Evolutionary conservation across 2,113 vertebrate genomes (phyloP), one percentile per base, ranked within the genome.

Genomic region (Falco punctatus): DNA sequence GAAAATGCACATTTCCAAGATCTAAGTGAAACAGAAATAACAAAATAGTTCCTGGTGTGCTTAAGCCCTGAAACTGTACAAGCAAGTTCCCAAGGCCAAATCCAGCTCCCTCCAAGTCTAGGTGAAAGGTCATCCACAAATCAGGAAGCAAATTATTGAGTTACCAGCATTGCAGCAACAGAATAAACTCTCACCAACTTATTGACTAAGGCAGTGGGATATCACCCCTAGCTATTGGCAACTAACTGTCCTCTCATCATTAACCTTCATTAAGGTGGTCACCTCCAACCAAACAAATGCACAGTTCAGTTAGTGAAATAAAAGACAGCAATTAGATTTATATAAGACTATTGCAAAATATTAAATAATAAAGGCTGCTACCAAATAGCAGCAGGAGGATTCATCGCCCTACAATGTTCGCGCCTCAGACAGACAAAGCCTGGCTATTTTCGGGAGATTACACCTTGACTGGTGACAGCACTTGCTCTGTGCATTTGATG

Each of bases 391-490:
- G 74, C 83, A 49, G 82, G 81, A 16, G 7, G 65, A 20, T 23
- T 3, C 67, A 5, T 6, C 1, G 10, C 73, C 85, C 75, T n/a
- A 8, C 21, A 49, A 13, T 3, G 2, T 24, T 18, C 12, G 67
- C 9, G 55, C 30, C 42, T 57, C 52, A 44, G 48, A n/a, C 33
- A 13, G 73, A 54, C 70, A 20, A 18, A n/a, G 82, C 86, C 69
- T 0, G 44, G 49, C 38, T 35, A 0, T 3, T 30, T 23, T 30
- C 0, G 51, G 84, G 90, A 18, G 58, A 9, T 22, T 1, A 2
- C 62, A 4, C 33, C 61, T 48, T 38, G 72, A 19, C 35, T 42
- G 57, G 42, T 44, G 72, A 33, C 78, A 71, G 3, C 21, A 9
- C 51, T 26, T 23, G 54, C 70, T 38, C 69, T 22, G 35, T 18